Percentiles rank a stretch among this genome's conserved stretches.
Evolutionary conservation across 23 tunicate species (phyloP).

Genomic region (Styela clava): DNA sequence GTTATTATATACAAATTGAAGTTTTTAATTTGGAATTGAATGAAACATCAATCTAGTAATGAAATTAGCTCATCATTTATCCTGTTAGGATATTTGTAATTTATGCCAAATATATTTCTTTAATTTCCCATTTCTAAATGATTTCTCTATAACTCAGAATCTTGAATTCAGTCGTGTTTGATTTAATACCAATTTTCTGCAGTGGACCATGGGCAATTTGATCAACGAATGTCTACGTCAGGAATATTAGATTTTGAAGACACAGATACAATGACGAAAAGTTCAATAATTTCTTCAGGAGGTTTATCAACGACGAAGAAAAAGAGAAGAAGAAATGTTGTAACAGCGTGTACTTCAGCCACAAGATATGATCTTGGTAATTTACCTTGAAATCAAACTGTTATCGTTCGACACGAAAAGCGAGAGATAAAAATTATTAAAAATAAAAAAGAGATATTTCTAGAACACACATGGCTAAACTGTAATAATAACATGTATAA

Average conservation of each 20-base stretch:
- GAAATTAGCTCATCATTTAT: background rate
- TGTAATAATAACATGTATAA: too few species aligned
- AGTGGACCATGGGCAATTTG: slow-evolving; percentile 38
- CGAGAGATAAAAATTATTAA: too few species aligned
- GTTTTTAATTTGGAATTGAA: too few species aligned
- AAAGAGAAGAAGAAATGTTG: slow-evolving; percentile 34
- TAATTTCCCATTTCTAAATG: background rate
- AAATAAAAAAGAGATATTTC: too few species aligned
- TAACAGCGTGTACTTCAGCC: slow-evolving; percentile 57
- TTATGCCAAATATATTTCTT: background rate
- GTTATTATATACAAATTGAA: too few species aligned
- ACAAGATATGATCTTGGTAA: slow-evolving; percentile 84
- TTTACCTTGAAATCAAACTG: background rate
- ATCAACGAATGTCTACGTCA: slow-evolving; percentile 29
- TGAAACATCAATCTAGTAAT: background rate
- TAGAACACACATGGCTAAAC: too few species aligned
- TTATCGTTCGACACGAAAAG: too few species aligned
- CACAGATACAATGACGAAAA: slow-evolving; percentile 12
- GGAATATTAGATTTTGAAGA: background rate
- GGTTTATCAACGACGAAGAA: slow-evolving; percentile 25
- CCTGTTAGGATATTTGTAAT: background rate
- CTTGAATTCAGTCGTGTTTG: background rate
- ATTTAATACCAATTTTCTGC: background rate
- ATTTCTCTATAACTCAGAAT: background rate
- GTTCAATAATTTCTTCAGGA: background rate